These are phyloP conservation scores for Trogon surrucura DNA, from an alignment of 2,113 vertebrate genomes.

Conservation along the genomic window DNA sequence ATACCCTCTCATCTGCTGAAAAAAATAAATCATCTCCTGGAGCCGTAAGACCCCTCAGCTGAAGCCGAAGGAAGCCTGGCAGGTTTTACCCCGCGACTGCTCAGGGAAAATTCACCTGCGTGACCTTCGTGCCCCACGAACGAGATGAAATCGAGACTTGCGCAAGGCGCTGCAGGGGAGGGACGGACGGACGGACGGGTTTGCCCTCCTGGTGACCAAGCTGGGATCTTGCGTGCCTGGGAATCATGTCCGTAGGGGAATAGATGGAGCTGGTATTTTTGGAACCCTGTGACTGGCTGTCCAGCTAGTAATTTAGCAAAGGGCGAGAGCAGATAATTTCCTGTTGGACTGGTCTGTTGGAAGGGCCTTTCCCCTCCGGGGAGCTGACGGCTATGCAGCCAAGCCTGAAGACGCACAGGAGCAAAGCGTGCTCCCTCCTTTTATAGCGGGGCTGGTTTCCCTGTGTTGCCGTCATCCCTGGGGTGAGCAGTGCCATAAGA, in stretches of 20 bases:
- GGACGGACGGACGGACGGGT: neutral
- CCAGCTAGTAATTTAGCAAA: conserved; percentile 49
- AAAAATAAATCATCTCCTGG: neutral
- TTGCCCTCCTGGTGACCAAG: neutral
- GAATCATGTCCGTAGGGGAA: conserved; percentile 51
- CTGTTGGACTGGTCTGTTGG: conserved; percentile 66
- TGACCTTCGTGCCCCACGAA: neutral
- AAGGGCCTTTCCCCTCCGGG: conserved; percentile 52
- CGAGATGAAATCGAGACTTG: conserved; percentile 23
- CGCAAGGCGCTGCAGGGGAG: neutral
- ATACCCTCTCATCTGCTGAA: neutral
- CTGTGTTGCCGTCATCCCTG: neutral
- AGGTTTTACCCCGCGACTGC: neutral
- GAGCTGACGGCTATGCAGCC: conserved; percentile 35
- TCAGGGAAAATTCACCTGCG: neutral
- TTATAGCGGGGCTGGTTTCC: conserved; percentile 46
- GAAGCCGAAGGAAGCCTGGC: neutral
- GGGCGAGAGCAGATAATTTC: conserved; percentile 60
- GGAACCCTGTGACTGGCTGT: conserved; percentile 32
- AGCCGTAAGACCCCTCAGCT: neutral
- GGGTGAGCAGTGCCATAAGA: conserved; percentile 21
- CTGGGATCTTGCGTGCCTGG: conserved; percentile 18
- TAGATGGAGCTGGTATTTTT: conserved; percentile 38
- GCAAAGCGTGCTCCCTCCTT: conserved; percentile 20
- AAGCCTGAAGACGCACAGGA: conserved; percentile 49